Base-by-base conservation (phyloP, 2,113 vertebrate species). In the Pachycephala philippinensis region DNA sequence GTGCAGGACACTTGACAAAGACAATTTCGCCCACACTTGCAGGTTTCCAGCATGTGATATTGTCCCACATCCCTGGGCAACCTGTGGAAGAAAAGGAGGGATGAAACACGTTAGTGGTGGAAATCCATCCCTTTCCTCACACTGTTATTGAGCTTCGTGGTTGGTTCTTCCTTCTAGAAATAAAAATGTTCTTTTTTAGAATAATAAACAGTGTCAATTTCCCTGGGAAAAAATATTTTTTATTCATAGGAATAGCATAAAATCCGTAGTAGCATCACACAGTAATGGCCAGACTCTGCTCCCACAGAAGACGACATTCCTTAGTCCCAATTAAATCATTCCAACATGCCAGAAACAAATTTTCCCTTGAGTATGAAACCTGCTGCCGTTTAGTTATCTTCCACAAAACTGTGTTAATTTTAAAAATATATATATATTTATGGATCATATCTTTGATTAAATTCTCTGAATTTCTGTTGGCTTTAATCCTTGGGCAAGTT, bases 31-130 rank as follows among this genome's bases (percentile, higher is more conserved):
- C 99, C 6, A 99, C 90, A 0, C 66, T 97, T 28, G 99, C 98
- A 1, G 98, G 98, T 97, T 99, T 98, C 99, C 99, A 99, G 86
- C 99, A 99, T 0, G 99, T 99, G 92, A 99, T 98, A 49, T 99
- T 99, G 92, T 99, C 99, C 99, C 99, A 99, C 98, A 99, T 98
- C 97, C 99, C 99, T 0, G 98, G 98, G 90, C 99, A 99, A 37
- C 96, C 99, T 99, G 82, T 1, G 52, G 56, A 52, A 87, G 16
- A 72, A 14, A 77, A 79, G 9, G 5, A 82, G 9, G 7, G 35
- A 87, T 19, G 74, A 84, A 79, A 66, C 3, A 42, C 1, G 1
- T 93, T 11, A 80, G 15, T 44, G 35, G 11, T 61, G 7, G 26
- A 79, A 60, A 90, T 44, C 6, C 9, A 44, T 26, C 53, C 14